Evolutionary conservation across 2,797 vertebrate species (phyloP), one percentile per base, ranked within the genome.

Genomic region (Labeo calbasu): DNA sequence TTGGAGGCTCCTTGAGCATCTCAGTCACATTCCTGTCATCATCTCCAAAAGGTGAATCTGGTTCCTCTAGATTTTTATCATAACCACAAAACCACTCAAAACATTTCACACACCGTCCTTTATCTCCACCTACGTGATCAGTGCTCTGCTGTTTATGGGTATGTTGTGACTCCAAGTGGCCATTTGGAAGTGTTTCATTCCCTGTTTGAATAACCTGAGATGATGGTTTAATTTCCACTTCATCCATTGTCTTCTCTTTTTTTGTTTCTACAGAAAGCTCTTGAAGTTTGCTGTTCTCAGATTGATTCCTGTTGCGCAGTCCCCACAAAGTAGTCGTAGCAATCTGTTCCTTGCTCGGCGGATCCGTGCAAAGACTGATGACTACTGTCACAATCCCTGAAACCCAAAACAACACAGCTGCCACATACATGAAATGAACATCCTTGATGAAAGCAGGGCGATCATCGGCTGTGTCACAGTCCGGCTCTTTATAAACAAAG

Each of bases 351-450:
- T 95, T 93, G 0, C 94, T 94, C 63, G 97, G 98, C 1, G 97
- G 96, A 48, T 96, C 68, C 0, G 97, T 98, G 80, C 96, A 95
- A n/a, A 99, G 96, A 90, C 98, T 99, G 79, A 99, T 95, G 48
- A 96, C 92, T 1, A 97, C 92, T 0, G 96, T 95, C 83, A 98
- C 95, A 2, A 94, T 88, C 15, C 96, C 97, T 10, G 98, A 97
- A 92, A 97, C 92, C 98, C 98, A 99, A 88, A 99, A 99, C 65
- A 99, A 92, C 0, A 89, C 93, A 2, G 96, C 96, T 0, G 98
- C 98, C 87, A 98, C 92, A 59, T 99, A 99, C 98, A 99, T 99
- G 91, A 99, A 99, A 85, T 99, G 98, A 82, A 99, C 84, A 32
- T 92, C 91, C 84, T 92, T 93, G 81, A 99, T 96, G 90, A 99